Evolutionary conservation across 2,888 invertebrate genomes (phyloP), one percentile per base, ranked within the genome.

Genomic region (Holacanthella duospinosa): DNA sequence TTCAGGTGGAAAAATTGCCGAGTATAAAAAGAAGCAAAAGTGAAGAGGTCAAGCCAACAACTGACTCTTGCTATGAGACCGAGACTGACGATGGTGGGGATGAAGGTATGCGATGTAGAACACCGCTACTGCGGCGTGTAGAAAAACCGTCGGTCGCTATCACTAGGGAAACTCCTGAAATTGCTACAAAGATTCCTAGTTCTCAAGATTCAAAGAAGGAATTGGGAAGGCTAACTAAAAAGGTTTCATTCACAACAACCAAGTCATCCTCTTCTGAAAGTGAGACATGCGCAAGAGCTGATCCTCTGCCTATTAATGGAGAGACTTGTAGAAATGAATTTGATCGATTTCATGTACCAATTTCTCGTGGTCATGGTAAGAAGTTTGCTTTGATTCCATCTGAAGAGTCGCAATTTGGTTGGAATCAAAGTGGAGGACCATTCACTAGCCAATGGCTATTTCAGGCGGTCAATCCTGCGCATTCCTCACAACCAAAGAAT

Each of bases 41-140:
- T 64, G 70, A 71, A 43, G 67, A 53, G 26, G 63, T 54, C 59
- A 59, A 36, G 43, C 25, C 29, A 29, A 21, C 3, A 28, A 24
- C 55, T 29, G 43, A 24, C 21, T 29, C 25, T 19, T 16, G 36
- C 24, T 57, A 55, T 21, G 60, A 61, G 4, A 26, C 21, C 43
- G 71, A 67, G 44, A 72, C 68, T 66, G 71, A 70, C n/a, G 70
- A 66, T 59, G 73, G 71, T 62, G 74, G 73, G 57, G 73, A 66
- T 27, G 60, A 61, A 43, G 58, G 53, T 2, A 19, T 60, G 55
- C 54, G 63, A 25, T 61, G 63, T 58, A 61, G 62, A 44, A 62
- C 62, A 24, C 65, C 63, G 9, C 60, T 65, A 55, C 43, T 63
- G 43, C 27, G 57, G 27, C 25, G 43, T 25, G 12, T 24, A 25